A percentile compares a stretch with the other conserved stretches of the same genome.
Evolutionary conservation across 1,140 invertebrate genomes (phyloP).

Genomic region (Caerostris extrusa): DNA sequence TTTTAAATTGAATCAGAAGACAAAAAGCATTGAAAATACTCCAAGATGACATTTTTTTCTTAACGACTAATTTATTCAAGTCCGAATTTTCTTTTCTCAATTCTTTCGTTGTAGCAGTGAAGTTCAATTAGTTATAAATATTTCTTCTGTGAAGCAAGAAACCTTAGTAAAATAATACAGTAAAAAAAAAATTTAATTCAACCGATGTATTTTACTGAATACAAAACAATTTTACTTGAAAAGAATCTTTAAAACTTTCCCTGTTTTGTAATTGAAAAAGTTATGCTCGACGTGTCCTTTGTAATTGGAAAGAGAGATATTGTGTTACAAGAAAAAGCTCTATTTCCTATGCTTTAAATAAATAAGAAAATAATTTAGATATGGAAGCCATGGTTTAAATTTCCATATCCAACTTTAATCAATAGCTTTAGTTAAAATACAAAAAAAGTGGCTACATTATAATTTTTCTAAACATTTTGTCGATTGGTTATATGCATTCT

Average conservation of each 20-base stretch:
- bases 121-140: conserved; percentile 19
- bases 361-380: too few species aligned
- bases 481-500: too few species aligned
- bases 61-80: not conserved
- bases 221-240: conserved; percentile 2
- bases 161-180: not conserved
- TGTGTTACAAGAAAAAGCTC: not conserved
- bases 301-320: not conserved
- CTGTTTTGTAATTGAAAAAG: not conserved
- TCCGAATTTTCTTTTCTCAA: not conserved
- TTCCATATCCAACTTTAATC: too few species aligned
- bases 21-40: not conserved
- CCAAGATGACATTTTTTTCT: not conserved
- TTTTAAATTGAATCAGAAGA: conserved; percentile 11
- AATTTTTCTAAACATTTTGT: too few species aligned
- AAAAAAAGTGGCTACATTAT: too few species aligned
- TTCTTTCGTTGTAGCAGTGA: not conserved
- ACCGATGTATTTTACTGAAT: not conserved
- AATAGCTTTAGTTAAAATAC: too few species aligned
- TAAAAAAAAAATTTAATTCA: not conserved
- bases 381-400: too few species aligned
- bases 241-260: not conserved
- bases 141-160: not conserved
- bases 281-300: not conserved
- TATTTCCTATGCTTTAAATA: not conserved